Evolutionary conservation across 1,140 invertebrate species (phyloP).

Genomic region (Anthonomus grandis): DNA sequence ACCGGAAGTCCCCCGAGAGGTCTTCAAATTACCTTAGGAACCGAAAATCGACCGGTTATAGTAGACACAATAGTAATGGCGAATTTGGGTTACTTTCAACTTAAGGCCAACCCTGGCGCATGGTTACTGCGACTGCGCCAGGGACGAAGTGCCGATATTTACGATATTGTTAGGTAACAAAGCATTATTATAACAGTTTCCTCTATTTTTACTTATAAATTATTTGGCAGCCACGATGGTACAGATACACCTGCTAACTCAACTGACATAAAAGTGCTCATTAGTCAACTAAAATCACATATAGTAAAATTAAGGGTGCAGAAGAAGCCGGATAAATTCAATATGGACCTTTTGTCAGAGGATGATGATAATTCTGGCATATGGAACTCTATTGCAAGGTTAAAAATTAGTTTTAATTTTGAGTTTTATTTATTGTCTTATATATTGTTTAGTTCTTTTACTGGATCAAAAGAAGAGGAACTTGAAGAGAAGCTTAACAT

Average conservation of each 20-base stretch:
- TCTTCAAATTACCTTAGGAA: constrained; percentile 93
- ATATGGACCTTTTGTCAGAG: constrained; percentile 81
- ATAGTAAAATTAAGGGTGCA: constrained; percentile 87
- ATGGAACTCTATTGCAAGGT: constrained; percentile 94
- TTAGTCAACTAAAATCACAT: constrained; percentile 85
- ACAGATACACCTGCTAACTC: constrained; percentile 67
- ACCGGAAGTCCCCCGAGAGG: constrained; percentile 93
- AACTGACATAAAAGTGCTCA: constrained; percentile 76
- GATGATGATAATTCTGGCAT: constrained; percentile 69
- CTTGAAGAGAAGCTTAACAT: constrained; percentile 92
- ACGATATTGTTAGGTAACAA: constrained; percentile 70
- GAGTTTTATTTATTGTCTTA: not conserved
- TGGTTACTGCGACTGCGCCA: constrained; percentile 86
- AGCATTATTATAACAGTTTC: not conserved
- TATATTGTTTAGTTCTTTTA: constrained; percentile 64
- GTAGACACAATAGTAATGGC: constrained; percentile 99
- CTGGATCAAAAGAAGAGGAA: constrained; percentile 59
- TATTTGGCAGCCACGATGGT: constrained; percentile 63
- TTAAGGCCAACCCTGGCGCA: constrained; percentile 96
- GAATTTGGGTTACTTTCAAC: constrained; percentile 95
- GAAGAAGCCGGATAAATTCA: constrained; percentile 84
- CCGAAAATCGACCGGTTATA: constrained; percentile 67
- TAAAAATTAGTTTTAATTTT: too few relatives aligned
- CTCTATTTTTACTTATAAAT: not conserved
- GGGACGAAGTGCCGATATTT: constrained; percentile 92